Evolutionary conservation across 2,797 vertebrate genomes (phyloP).

Genomic region (Sus cebifrons): DNA sequence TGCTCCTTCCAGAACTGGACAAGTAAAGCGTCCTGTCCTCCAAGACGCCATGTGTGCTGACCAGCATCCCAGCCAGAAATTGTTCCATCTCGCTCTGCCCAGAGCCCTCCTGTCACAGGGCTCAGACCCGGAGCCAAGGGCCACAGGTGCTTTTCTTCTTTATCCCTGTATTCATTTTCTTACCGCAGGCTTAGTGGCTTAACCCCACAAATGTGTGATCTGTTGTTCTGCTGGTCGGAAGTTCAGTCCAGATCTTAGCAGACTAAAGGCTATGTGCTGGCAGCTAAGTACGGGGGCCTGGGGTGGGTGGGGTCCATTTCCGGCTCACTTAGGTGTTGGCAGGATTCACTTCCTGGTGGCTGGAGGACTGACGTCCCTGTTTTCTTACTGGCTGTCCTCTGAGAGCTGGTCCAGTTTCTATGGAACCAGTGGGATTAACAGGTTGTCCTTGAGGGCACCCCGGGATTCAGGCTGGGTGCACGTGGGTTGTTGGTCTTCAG

Average conservation of each 20-base stretch:
- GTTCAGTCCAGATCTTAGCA: rapidly evolving
- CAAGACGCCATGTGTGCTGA: rapidly evolving
- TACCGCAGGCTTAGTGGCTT: rapidly evolving
- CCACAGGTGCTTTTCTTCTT: rapidly evolving
- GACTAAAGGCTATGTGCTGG: no score
- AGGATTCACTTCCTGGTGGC: background rate
- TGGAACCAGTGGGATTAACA: background rate
- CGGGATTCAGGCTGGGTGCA: background rate
- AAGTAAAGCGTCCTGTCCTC: rapidly evolving
- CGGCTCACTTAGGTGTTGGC: background rate
- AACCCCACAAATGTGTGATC: rapidly evolving
- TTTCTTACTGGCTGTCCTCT: background rate
- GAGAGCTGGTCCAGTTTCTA: background rate
- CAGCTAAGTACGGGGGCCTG: no score
- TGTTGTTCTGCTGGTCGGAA: background rate
- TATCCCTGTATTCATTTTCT: no score
- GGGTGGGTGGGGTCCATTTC: background rate
- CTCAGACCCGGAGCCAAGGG: background rate
- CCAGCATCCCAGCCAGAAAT: background rate
- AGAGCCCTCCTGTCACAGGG: background rate
- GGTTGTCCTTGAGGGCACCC: background rate
- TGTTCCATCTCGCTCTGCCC: rapidly evolving
- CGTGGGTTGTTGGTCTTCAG: background rate
- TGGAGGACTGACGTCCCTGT: background rate
- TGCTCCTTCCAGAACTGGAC: rapidly evolving